Evolutionary conservation across 2,113 vertebrate species (phyloP).

Genomic region (Python bivittatus): DNA sequence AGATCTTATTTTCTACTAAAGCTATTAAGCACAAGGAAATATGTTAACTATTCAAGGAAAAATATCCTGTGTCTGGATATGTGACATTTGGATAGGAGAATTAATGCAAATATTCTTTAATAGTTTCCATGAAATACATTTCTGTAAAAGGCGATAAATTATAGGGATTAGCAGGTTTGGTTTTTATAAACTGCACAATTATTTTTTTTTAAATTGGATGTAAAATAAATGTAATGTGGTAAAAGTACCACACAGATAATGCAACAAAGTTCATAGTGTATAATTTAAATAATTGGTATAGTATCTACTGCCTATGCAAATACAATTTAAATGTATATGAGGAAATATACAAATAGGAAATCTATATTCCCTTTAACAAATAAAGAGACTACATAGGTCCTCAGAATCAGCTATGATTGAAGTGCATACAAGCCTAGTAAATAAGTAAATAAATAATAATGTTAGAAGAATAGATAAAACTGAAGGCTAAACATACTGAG

Average conservation of each 20-base stretch:
- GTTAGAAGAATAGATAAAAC: not conserved
- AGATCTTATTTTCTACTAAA: not conserved
- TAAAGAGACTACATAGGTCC: not conserved
- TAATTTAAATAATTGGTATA: not conserved
- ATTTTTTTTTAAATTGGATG: not conserved
- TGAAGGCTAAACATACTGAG: conserved; percentile 50
- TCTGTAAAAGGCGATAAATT: not conserved
- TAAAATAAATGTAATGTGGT: not conserved
- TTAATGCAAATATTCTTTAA: not conserved
- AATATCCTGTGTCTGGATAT: not conserved
- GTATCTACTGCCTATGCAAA: not conserved
- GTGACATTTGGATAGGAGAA: not conserved
- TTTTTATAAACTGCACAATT: not conserved
- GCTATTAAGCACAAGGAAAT: not conserved
- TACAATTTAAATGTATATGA: not conserved
- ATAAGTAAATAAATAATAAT: not conserved
- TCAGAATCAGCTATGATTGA: not conserved
- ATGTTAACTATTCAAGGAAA: not conserved
- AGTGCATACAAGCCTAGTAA: not conserved
- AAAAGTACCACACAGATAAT: not conserved
- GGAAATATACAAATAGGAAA: not conserved
- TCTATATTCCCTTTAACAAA: not conserved
- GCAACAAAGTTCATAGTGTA: not conserved
- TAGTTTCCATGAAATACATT: not conserved
- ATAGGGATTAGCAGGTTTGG: not conserved